Conservation (phyloP, 2,888 invertebrate genomes). For the Odontothrips loti region DNA sequence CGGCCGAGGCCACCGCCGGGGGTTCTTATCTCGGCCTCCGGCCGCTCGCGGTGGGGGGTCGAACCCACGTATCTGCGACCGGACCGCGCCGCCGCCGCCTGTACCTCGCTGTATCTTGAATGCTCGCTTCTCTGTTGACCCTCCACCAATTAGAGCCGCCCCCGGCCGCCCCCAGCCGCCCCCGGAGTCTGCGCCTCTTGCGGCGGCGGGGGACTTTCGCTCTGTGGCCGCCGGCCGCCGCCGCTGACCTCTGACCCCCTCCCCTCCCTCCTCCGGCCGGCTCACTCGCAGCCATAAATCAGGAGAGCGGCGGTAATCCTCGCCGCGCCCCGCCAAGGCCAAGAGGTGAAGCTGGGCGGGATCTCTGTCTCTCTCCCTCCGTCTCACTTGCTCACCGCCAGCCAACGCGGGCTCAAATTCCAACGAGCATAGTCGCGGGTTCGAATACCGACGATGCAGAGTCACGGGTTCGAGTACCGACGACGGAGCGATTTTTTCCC, state of each 20-base stretch:
- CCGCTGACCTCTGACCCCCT: neutral
- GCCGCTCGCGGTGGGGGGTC: neutral
- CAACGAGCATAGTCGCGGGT: too few relatives aligned
- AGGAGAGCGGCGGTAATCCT: neutral
- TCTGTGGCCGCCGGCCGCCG: too few relatives aligned
- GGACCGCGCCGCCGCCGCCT: too few relatives aligned
- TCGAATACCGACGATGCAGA: too few relatives aligned
- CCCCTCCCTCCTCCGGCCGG: neutral
- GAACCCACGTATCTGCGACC: too few relatives aligned
- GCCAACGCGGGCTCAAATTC: too few relatives aligned
- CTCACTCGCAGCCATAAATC: neutral
- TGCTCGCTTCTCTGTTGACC: neutral
- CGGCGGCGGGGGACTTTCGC: too few relatives aligned
- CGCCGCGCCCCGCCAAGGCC: neutral
- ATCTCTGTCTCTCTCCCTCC: neutral
- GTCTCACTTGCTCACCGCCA: too few relatives aligned
- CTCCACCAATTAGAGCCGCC: neutral
- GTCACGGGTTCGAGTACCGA: too few relatives aligned
- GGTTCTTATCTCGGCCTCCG: neutral
- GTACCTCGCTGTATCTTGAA: neutral
- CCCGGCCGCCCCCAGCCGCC: neutral
- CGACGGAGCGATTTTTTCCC: too few relatives aligned
- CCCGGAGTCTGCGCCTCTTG: neutral
- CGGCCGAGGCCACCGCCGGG: neutral
- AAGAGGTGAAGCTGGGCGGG: neutral